phyloP scores from a whole-genome alignment of 2,888 invertebrate genomes.

The Tribolium freemani region DNA sequence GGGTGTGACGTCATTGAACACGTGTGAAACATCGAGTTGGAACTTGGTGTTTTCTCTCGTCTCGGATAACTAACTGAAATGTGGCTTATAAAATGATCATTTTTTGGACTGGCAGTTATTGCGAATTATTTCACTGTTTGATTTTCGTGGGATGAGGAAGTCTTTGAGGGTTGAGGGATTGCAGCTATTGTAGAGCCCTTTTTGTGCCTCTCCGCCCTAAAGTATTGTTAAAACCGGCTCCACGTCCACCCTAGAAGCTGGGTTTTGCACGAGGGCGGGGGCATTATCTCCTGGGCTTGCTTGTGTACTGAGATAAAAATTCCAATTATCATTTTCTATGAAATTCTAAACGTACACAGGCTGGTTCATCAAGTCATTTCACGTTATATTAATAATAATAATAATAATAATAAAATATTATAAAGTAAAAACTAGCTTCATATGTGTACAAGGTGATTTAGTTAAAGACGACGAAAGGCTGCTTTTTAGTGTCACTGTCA shows the following conservation, averaged over 20 bases:
- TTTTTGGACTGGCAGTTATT: not conserved
- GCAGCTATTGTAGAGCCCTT: conserved; percentile 12
- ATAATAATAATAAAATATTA: too few species aligned
- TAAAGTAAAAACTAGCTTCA: too few species aligned
- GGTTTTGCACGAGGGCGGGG: not conserved
- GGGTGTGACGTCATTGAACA: conserved; percentile 55
- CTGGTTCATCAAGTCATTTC: too few species aligned
- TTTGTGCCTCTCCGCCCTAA: conserved; percentile 15
- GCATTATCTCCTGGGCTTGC: not conserved
- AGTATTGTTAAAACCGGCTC: not conserved
- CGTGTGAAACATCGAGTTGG: conserved; percentile 43
- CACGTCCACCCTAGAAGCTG: not conserved
- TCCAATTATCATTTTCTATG: conserved; percentile 3
- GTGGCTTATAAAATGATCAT: too few species aligned
- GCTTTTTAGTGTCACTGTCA: too few species aligned
- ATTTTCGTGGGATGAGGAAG: conserved; percentile 10
- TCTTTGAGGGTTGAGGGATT: conserved; percentile 7
- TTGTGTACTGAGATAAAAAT: conserved; percentile 12
- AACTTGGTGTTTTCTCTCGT: too few species aligned
- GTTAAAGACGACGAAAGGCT: too few species aligned
- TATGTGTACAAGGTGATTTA: too few species aligned
- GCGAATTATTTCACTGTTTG: not conserved
- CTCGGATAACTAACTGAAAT: not conserved
- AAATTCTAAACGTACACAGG: not conserved
- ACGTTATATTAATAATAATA: too few species aligned